A percentile compares a stretch with the other conserved stretches of the same genome.
Conservation (phyloP, 2,888 invertebrate genomes). For the Sphaerophoria rueppellii region DNA sequence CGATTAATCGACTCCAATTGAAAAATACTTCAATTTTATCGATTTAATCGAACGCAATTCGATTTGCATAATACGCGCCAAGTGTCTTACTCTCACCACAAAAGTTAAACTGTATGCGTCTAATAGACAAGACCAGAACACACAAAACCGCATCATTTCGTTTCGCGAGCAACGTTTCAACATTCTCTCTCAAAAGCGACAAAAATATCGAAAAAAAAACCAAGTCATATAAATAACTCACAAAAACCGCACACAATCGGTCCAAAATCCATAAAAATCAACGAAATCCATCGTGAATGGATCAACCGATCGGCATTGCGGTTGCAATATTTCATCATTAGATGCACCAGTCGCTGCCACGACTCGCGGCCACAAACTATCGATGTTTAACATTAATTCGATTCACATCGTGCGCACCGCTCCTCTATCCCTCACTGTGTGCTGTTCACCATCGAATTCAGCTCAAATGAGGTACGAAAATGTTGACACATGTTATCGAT, state of each 20-base stretch:
- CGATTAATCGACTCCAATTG: constrained; percentile 69
- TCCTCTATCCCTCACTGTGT: background rate
- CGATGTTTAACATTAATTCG: constrained; percentile 54
- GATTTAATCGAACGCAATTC: constrained; percentile 60
- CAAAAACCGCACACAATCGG: constrained; percentile 64
- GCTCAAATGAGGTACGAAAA: constrained; percentile 55
- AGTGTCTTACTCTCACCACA: background rate
- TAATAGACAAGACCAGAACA: constrained; percentile 14
- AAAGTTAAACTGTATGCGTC: background rate
- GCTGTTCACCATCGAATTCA: constrained; percentile 19
- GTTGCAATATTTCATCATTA: constrained; percentile 73
- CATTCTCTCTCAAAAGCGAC: constrained; percentile 12
- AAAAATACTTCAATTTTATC: constrained; percentile 53
- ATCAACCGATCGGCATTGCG: constrained; percentile 66
- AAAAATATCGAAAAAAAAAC: constrained; percentile 18
- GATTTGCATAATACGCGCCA: constrained; percentile 59
- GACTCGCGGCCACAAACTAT: constrained; percentile 47
- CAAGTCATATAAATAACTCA: constrained; percentile 68
- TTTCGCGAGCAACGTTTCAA: constrained; percentile 49
- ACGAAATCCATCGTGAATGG: constrained; percentile 58
- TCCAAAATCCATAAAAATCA: constrained; percentile 70
- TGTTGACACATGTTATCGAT: constrained; percentile 73
- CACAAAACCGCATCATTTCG: constrained; percentile 11
- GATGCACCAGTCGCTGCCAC: constrained; percentile 52
- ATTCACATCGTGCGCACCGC: too few relatives aligned